Base-by-base conservation (phyloP, 2,797 vertebrate genomes). In the Rhinophrynus dorsalis region DNA sequence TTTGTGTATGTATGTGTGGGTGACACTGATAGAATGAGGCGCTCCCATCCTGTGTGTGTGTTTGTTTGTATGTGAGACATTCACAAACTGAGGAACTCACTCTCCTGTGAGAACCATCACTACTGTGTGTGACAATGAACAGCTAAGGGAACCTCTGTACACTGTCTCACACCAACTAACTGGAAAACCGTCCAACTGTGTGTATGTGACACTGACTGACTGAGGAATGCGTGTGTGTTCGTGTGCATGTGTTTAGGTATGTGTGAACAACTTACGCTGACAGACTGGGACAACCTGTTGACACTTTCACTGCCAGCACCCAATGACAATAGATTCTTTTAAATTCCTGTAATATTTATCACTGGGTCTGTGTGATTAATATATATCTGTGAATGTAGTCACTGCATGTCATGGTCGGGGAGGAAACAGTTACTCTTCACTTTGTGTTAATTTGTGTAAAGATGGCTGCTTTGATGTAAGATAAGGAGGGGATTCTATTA, bases 401-500 rank as follows among this genome's bases (percentile, higher is more conserved):
- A 64, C 61, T 73, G 69, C 69, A 73, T 66, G 69, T 47, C 60
- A 55, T 57, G 32, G 33, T 10, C 45, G 62, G 33, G 27, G 30
- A 15, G 35, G 56, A 47, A 29, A 30, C 2, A 17, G 27, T 37
- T 56, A n/a, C n/a, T 29, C 26, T 40, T 21, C 59, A 71, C 68
- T 50, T 24, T 48, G 23, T 32, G 55, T 57, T 72, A 23, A 57
- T 54, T 15, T 26, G 20, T 61, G 32, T 32, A 21, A 59, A 37
- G 15, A 59, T 38, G 52, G 38, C 42, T 17, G 40, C 40, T 37
- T 11, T 18, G 24, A 58, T 38, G 33, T 54, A 57, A 35, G 54
- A 10, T 3, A 57, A 45, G 35, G 23, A 38, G n/a, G n/a, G n/a
- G n/a, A n/a, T n/a, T n/a, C 40, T 44, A 5, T 20, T 48, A 23